phyloP scores from a whole-genome alignment of 2,113 vertebrate genomes.

The Scomber colias region DNA sequence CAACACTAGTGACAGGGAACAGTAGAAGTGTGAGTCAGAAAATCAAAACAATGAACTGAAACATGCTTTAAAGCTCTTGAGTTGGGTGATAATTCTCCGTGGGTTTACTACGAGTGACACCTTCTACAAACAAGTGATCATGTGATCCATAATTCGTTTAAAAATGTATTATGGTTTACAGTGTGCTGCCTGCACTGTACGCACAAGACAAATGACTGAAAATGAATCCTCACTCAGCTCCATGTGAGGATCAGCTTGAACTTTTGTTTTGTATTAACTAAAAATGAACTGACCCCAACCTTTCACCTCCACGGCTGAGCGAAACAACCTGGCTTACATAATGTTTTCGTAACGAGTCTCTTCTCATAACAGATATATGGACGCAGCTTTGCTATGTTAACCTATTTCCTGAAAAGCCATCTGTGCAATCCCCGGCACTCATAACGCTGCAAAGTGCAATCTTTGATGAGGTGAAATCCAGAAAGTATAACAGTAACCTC shows the following conservation, averaged over 20 bases:
- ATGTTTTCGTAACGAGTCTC: slow-evolving; percentile 40
- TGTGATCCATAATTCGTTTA: not conserved
- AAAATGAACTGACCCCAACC: not conserved
- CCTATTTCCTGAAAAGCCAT: slow-evolving; percentile 46
- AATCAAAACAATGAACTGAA: not conserved
- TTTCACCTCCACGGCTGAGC: not conserved
- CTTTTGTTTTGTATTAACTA: not conserved
- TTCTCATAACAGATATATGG: slow-evolving; percentile 26
- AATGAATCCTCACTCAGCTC: not conserved
- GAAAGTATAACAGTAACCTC: not conserved
- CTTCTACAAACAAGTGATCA: not conserved
- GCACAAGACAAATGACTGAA: not conserved
- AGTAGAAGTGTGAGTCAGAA: not conserved
- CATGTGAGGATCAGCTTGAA: not conserved
- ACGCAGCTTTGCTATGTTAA: slow-evolving; percentile 25
- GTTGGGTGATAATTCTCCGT: not conserved
- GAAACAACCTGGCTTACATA: slow-evolving; percentile 34
- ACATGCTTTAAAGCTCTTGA: not conserved
- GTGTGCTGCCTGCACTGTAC: not conserved
- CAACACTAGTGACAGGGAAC: not conserved
- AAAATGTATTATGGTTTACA: not conserved
- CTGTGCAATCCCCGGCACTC: slow-evolving; percentile 28
- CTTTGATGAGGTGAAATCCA: slow-evolving; percentile 35
- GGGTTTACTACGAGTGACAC: not conserved
- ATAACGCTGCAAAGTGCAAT: slow-evolving; percentile 24